Evolutionary conservation across 2,888 invertebrate species (phyloP).

Genomic region (Plagodis dolabraria): DNA sequence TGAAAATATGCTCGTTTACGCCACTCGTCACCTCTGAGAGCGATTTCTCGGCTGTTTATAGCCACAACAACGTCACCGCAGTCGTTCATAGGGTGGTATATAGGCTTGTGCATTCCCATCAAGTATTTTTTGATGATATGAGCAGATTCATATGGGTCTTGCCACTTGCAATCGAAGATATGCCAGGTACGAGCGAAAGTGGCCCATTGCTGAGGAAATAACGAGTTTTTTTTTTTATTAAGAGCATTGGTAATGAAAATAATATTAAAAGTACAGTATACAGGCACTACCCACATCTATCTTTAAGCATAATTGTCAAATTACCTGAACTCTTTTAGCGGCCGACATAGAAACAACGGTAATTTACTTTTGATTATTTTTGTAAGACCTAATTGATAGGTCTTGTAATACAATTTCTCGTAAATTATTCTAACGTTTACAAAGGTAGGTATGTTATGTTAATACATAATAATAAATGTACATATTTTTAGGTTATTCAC

Average conservation of each 20-base stretch:
- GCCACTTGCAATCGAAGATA: conserved; percentile 97
- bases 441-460: no score
- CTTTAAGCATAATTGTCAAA: neutral
- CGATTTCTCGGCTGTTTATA: conserved; percentile 94
- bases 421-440: no score
- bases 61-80: conserved; percentile 98
- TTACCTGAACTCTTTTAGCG: conserved; percentile 74
- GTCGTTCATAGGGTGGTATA: conserved; percentile 95
- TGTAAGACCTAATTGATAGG: neutral
- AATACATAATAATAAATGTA: neutral
- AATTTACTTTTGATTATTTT: neutral
- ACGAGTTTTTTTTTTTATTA: conserved; percentile 5
- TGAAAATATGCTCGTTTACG: conserved; percentile 94
- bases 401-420: no score
- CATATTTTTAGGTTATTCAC: neutral
- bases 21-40: conserved; percentile 95
- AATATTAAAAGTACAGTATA: neutral
- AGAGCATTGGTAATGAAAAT: neutral
- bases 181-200: conserved; percentile 98
- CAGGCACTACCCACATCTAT: neutral
- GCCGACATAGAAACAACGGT: conserved; percentile 57
- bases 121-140: conserved; percentile 90
- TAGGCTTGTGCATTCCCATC: conserved; percentile 96
- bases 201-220: conserved; percentile 95
- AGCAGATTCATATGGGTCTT: conserved; percentile 96